Evolutionary conservation across 1,140 invertebrate species (phyloP).

Genomic region (Caenorhabditis tropicalis): DNA sequence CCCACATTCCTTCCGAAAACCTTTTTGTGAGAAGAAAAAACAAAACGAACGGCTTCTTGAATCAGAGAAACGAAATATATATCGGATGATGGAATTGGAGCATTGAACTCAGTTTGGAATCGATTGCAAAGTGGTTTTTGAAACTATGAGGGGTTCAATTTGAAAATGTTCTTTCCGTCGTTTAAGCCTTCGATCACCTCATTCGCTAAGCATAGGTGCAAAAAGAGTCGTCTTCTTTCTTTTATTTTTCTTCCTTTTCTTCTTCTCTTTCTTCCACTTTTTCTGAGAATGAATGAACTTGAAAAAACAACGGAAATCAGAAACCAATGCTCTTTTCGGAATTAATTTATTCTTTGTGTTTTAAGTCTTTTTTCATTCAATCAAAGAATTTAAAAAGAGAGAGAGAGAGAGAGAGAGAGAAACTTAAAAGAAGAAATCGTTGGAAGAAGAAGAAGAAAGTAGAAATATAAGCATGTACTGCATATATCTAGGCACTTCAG

Average conservation of each 20-base stretch:
- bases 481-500: conserved; percentile 42
- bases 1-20: neutral
- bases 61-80: neutral
- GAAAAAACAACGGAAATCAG: conserved; percentile 37
- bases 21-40: neutral
- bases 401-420: neutral
- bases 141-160: neutral
- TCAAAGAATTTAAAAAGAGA: neutral
- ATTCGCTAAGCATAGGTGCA: conserved; percentile 3
- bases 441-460: neutral
- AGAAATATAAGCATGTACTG: conserved; percentile 40
- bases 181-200: neutral
- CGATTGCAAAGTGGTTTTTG: neutral
- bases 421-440: neutral
- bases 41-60: neutral
- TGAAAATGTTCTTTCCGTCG: neutral
- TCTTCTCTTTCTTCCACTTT: neutral
- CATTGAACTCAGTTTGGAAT: too few species aligned
- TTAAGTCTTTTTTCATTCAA: neutral
- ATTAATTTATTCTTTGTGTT: conserved; percentile 23
- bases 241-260: neutral
- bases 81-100: too few species aligned
- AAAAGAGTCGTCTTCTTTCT: too few species aligned
- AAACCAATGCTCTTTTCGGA: neutral
- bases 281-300: neutral